Evolutionary conservation across 2,888 invertebrate species (phyloP).

Genomic region (Drosophila parthenogenetica): DNA sequence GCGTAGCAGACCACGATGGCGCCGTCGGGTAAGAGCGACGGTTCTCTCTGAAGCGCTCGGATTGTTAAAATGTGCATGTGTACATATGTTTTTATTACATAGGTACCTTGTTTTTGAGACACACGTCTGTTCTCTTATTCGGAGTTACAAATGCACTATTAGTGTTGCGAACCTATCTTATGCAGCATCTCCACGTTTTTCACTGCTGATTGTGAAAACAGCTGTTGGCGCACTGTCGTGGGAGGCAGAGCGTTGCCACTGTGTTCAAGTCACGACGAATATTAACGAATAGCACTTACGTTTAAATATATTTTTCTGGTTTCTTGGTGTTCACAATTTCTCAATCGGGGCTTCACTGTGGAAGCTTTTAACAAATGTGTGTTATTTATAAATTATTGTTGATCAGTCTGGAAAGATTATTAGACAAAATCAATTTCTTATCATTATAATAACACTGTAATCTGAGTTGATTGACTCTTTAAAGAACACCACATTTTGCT

Average conservation of each 20-base stretch:
- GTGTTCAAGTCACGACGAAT: not conserved
- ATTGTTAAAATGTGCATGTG: not conserved
- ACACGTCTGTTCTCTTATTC: slow-evolving; percentile 39
- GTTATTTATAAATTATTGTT: slow-evolving; percentile 70
- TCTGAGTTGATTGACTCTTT: slow-evolving; percentile 14
- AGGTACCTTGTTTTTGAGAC: slow-evolving; percentile 15
- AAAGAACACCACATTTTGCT: not conserved
- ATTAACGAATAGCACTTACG: slow-evolving; percentile 35
- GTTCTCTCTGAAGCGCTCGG: slow-evolving; percentile 10
- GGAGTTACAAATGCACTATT: slow-evolving; percentile 25
- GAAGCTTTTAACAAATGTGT: slow-evolving; percentile 36
- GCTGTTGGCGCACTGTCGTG: slow-evolving; percentile 44
- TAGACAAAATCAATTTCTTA: slow-evolving; percentile 29
- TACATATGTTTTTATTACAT: not conserved
- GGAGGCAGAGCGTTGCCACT: slow-evolving; percentile 52
- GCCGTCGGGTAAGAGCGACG: slow-evolving; percentile 19
- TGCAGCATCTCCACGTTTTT: slow-evolving; percentile 58
- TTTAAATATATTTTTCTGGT: not conserved
- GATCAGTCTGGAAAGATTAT: slow-evolving; percentile 41
- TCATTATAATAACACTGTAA: slow-evolving; percentile 16
- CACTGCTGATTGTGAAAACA: slow-evolving; percentile 39
- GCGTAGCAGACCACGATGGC: slow-evolving; percentile 22
- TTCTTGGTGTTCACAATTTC: slow-evolving; percentile 34
- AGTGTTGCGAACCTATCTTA: slow-evolving; percentile 24
- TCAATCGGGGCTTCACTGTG: slow-evolving; percentile 39